Evolutionary conservation across 1,140 invertebrate species (phyloP).

Genomic region (Nixonia krombeini): DNA sequence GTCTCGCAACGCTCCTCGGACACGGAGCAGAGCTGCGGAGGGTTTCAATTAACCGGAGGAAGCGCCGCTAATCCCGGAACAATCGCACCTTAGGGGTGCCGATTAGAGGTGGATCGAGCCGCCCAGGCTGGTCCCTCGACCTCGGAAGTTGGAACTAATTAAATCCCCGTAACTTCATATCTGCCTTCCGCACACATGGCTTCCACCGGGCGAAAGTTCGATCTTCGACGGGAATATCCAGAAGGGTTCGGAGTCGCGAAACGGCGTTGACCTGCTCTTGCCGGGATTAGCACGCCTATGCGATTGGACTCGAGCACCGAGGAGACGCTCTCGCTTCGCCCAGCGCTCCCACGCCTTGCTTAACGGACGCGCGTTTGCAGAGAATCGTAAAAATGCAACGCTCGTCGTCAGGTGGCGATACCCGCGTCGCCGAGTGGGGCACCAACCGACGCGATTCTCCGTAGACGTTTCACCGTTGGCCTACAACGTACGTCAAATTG

Average conservation of each 20-base stretch:
- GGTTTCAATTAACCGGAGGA: constrained; percentile 63
- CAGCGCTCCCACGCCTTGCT: constrained; percentile 43
- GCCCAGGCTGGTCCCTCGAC: constrained; percentile 31
- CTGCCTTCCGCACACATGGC: constrained; percentile 63
- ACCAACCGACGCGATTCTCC: too few species aligned
- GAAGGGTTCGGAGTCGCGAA: constrained; percentile 39
- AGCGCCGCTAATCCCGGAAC: constrained; percentile 61
- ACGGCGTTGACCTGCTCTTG: constrained; percentile 40
- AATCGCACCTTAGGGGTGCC: constrained; percentile 58
- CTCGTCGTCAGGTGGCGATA: too few species aligned
- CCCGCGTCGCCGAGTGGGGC: too few species aligned
- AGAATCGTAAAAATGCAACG: too few species aligned
- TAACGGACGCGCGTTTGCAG: constrained; percentile 44
- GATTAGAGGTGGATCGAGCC: constrained; percentile 52
- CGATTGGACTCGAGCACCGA: constrained; percentile 45
- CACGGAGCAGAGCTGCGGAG: constrained; percentile 37
- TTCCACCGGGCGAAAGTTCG: constrained; percentile 50
- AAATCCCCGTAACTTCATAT: constrained; percentile 68
- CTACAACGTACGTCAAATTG: too few species aligned
- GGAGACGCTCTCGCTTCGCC: constrained; percentile 41
- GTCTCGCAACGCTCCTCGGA: constrained; percentile 30
- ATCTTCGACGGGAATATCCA: constrained; percentile 54
- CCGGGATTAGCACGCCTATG: constrained; percentile 37
- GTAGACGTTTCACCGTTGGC: too few species aligned
- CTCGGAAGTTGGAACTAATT: constrained; percentile 63